A percentile compares a stretch with the other conserved stretches of the same genome.
These are phyloP conservation scores for Glaucopsyche alexis DNA, from an alignment of 2,888 invertebrate species.

Conservation along the genomic window DNA sequence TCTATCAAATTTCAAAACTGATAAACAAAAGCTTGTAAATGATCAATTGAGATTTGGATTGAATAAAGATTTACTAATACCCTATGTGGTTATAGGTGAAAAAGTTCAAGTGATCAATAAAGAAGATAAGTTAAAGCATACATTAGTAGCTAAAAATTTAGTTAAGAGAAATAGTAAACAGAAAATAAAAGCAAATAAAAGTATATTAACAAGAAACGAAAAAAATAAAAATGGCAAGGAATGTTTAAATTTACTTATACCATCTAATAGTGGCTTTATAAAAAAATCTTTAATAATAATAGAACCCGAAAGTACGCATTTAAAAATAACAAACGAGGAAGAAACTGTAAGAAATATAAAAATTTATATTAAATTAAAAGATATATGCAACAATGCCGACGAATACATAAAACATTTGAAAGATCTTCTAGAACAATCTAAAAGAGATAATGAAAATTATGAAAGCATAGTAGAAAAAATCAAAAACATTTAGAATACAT, in stretches of 20 bases:
- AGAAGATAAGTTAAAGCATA: neutral
- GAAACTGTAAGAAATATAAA: neutral
- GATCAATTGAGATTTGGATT: neutral
- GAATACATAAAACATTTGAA: conserved; percentile 3
- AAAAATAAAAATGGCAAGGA: neutral
- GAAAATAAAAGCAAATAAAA: neutral
- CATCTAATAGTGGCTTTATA: neutral
- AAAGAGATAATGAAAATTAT: neutral
- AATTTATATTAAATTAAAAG: neutral
- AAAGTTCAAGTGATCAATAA: neutral
- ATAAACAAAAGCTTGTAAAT: neutral
- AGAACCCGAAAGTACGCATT: neutral
- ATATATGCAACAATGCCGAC: neutral
- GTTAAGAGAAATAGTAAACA: neutral
- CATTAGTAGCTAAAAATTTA: neutral
- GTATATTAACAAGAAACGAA: neutral
- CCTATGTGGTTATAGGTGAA: neutral
- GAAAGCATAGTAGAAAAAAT: neutral
- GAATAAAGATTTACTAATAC: neutral
- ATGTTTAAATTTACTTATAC: neutral
- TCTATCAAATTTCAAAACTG: conserved; percentile 19
- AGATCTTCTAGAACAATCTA: neutral
- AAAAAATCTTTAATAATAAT: neutral
- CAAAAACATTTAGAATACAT: neutral
- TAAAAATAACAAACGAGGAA: neutral